Evolutionary conservation across 1,140 invertebrate genomes (phyloP), one percentile per base, ranked within the genome.

Genomic region (Bathynomus jamesi): DNA sequence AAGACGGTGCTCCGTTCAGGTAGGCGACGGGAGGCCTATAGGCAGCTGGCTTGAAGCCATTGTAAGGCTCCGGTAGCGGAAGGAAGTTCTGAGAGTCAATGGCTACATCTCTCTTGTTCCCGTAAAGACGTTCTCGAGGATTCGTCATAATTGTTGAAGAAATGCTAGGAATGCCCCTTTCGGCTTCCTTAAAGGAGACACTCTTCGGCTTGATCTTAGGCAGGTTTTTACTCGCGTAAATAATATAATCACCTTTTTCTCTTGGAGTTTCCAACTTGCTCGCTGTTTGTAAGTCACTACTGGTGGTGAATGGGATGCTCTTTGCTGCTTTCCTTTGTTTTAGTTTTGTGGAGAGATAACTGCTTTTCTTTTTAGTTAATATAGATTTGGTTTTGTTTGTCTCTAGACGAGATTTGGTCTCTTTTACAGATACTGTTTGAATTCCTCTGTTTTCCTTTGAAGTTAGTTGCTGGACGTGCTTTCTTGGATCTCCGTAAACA

Each of bases 401-500:
- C 21, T 53, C 40, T 53, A 17, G n/a, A n/a, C n/a, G n/a, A n/a
- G n/a, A n/a, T n/a, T n/a, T 17, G 5, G 2, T 53, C 21, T 53
- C 2, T 53, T 53, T 53, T 11, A 53, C 7, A 5, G 11, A 17
- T 5, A 53, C 21, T 3, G 40, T 53, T 53, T 53, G 40, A 53
- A 53, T 21, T 53, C 40, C 40, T 53, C 21, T 53, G 13, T 11
- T 17, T 3, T 53, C 40, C 5, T 21, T 53, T n/a, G n/a, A n/a
- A n/a, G n/a, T n/a, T 53, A 53, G 5, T 53, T 53, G 40, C 40
- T 53, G 13, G 21, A 53, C 21, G 21, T 53, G 40, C 25, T 61
- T 28, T 69, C 67, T 7, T 8, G 67, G 67, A 61, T 69, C 67
- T 17, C 67, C 67, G 28, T 69, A 69, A 17, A 69, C 53, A 2